Base-by-base conservation (phyloP, 1,140 invertebrate genomes). In the Nasonia vitripennis region DNA sequence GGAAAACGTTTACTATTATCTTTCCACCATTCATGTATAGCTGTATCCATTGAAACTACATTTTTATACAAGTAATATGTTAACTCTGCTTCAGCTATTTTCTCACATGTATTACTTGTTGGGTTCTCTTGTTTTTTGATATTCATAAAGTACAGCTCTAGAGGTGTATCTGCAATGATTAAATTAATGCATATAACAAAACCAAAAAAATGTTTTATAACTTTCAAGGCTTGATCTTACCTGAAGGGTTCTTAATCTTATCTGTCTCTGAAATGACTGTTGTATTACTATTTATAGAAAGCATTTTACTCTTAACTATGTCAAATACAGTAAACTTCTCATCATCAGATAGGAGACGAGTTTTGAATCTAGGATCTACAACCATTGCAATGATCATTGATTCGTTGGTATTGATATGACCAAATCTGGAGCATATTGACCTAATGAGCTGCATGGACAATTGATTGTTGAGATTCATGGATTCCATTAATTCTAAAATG, bases 311-410 rank as follows among this genome's bases (percentile, higher is more conserved):
- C 27, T 83, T 86, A 68, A 86, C 77, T 20, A 86, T 86, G 55
- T 86, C 81, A 48, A 83, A 83, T 6, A 86, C 85, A 62, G 81
- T 79, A 79, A 79, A 73, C 41, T 83, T 83, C 27, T 86, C 85
- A 78, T 86, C 85, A 14, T 86, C 85, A 20, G 81, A 79, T n/a
- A 86, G 73, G 5, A 86, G 77, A 27, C 70, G n/a, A 45, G 80
- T 86, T 27, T 86, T 86, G 62, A 86, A 86, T 74, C 85, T 86
- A 31, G 85, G 85, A 80, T 86, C 85, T 7, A 83, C 41, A 3
- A 86, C 81, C 85, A 86, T 86, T 12, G 85, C 80, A 41, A 86
- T 78, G 7, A 86, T 83, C 81, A 86, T 83, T 27, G 85, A 83
- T 48, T 86, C 81, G 70, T 83, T 86, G 12, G 75, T 74, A 37